These are phyloP conservation scores for Drosophila robusta DNA, from an alignment of 2,888 invertebrate species.

Conservation along the genomic window DNA sequence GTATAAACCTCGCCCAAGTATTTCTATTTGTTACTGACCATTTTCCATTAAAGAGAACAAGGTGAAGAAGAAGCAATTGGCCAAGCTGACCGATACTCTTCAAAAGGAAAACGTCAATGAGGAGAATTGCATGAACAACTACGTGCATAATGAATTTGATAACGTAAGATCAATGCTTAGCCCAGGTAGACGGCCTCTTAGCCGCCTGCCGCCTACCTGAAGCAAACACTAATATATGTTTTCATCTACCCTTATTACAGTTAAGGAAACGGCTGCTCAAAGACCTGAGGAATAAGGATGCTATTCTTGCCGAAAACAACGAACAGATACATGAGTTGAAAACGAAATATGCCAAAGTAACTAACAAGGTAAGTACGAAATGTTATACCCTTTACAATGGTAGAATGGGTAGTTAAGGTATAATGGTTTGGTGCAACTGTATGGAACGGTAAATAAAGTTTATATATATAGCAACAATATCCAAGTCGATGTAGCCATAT, in stretches of 20 bases:
- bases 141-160: slow-evolving; percentile 38
- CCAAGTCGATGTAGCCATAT: too few relatives aligned
- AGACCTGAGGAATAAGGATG: slow-evolving; percentile 77
- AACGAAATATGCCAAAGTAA: slow-evolving; percentile 63
- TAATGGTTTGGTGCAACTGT: too few relatives aligned
- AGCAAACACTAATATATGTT: background rate
- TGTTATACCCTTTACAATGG: too few relatives aligned
- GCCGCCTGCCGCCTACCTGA: background rate
- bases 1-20: slow-evolving; percentile 16
- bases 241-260: slow-evolving; percentile 55
- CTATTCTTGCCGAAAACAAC: slow-evolving; percentile 60
- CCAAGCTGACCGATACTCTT: slow-evolving; percentile 20
- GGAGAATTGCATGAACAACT: background rate
- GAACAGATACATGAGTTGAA: slow-evolving; percentile 66
- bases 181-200: slow-evolving; percentile 33
- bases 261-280: slow-evolving; percentile 78
- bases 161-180: slow-evolving; percentile 42
- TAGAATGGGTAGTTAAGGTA: too few relatives aligned
- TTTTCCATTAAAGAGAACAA: slow-evolving; percentile 32
- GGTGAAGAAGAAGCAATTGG: slow-evolving; percentile 36
- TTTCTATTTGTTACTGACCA: background rate
- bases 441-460: too few relatives aligned
- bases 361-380: slow-evolving; percentile 63
- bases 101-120: slow-evolving; percentile 22
- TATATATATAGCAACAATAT: too few relatives aligned